These are phyloP conservation scores for Stenoptilia bipunctidactyla DNA, from an alignment of 2,888 invertebrate genomes.

Conservation along the genomic window DNA sequence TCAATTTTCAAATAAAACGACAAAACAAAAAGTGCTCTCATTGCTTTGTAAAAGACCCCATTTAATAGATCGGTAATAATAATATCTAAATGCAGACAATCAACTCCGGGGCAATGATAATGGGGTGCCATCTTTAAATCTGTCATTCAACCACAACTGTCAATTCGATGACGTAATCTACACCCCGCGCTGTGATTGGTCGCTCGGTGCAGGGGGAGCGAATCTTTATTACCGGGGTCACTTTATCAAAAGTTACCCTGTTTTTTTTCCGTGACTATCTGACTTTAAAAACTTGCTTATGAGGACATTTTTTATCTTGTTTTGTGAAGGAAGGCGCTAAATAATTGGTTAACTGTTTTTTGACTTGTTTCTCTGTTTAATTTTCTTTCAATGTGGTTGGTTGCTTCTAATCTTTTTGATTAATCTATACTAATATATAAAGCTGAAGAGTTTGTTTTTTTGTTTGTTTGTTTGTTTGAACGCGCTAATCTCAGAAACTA, in stretches of 20 bases:
- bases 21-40: background rate
- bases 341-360: too few relatives aligned
- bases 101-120: conserved; percentile 8
- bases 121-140: conserved; percentile 57
- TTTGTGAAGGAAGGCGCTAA: too few relatives aligned
- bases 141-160: conserved; percentile 35
- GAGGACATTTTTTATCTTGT: too few relatives aligned
- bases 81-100: conserved; percentile 5
- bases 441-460: too few relatives aligned
- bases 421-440: too few relatives aligned
- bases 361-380: too few relatives aligned
- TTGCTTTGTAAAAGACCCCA: background rate
- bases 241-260: conserved; percentile 68
- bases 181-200: conserved; percentile 34
- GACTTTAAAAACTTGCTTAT: too few relatives aligned
- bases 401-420: too few relatives aligned
- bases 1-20: too few relatives aligned
- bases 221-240: conserved; percentile 38
- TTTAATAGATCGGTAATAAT: background rate
- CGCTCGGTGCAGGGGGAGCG: conserved; percentile 21
- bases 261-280: conserved; percentile 14
- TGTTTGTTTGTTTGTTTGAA: too few relatives aligned
- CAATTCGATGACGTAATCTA: conserved; percentile 28
- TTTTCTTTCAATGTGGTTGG: too few relatives aligned
- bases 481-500: too few relatives aligned